Base-by-base conservation (phyloP, 2,797 vertebrate genomes). In the Acropternis orthonyx region DNA sequence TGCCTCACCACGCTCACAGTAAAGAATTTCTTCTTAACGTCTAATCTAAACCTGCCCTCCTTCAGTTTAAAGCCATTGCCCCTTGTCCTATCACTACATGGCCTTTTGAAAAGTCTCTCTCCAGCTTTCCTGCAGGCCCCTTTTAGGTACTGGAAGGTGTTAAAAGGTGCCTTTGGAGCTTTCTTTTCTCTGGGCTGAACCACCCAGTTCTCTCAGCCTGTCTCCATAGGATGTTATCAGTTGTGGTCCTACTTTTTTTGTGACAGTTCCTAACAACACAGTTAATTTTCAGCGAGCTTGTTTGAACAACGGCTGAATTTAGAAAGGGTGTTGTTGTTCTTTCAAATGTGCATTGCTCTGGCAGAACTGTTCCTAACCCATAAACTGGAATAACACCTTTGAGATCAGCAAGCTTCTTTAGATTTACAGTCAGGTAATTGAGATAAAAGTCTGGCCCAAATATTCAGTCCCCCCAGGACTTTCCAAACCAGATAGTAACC, bases 391-490 rank as follows among this genome's bases (percentile, higher is more conserved):
- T 92, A 83, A 87, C 66, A 73, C 63, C 80, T 96, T 92, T 83
- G 85, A 95, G 90, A 92, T 52, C 81, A 77, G 58, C 67, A 73
- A 95, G 32, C 65, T 93, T 89, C 51, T 94, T 81, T 80, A 81
- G 39, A 82, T 83, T 92, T 96, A 46, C 32, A 72, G 9, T 27
- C 66, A 76, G 48, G 58, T 86, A 91, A 48, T 44, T 14, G 61
- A 94, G 86, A 93, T 85, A 79, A 91, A 96, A 93, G 80, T 74
- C 72, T 82, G 49, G 46, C 49, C 71, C 61, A 58, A 92, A 80
- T 68, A 74, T 34, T 85, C 48, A 65, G 52, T 85, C 77, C 51
- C 76, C 76, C 9, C 39, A 78, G 65, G 71, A 49, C 26, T 69
- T 97, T 82, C 55, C 68, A 89, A 73, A 74, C 46, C 55, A 44